These are phyloP conservation scores for Trematomus bernacchii DNA, from an alignment of 2,797 vertebrate species.

Conservation along the genomic window DNA sequence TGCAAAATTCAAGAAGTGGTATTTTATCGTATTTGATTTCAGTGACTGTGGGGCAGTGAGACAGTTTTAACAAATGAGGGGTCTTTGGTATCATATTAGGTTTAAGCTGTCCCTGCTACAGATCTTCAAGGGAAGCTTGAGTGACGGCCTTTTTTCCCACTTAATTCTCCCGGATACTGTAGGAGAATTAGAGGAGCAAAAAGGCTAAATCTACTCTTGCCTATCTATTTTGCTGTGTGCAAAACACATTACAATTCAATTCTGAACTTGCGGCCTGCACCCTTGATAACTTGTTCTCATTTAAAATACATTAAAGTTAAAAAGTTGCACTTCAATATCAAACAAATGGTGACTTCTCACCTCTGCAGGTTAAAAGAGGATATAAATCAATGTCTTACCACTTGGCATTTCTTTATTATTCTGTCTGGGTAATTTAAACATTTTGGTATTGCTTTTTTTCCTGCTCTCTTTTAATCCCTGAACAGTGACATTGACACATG, in stretches of 20 bases:
- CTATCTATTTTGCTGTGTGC: constrained; percentile 39
- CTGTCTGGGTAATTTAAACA: constrained; percentile 10
- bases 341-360: constrained; percentile 31
- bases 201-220: constrained; percentile 46
- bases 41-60: background rate
- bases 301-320: constrained; percentile 47
- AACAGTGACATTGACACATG: constrained; percentile 27
- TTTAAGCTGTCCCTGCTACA: constrained; percentile 2
- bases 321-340: constrained; percentile 33
- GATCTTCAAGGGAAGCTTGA: constrained; percentile 40
- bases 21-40: background rate
- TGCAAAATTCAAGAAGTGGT: background rate
- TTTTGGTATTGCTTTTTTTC: constrained; percentile 8
- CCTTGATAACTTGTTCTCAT: constrained; percentile 51
- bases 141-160: constrained; percentile 30
- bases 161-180: constrained; percentile 34
- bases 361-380: constrained; percentile 7
- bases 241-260: constrained; percentile 60
- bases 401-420: background rate
- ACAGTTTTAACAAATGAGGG: background rate
- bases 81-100: constrained; percentile 9
- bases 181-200: constrained; percentile 41
- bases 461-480: constrained; percentile 18
- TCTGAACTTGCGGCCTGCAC: constrained; percentile 35
- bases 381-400: background rate